These are phyloP conservation scores for Laticauda laticaudata DNA, from an alignment of 2,113 vertebrate genomes.

Conservation along the genomic window DNA sequence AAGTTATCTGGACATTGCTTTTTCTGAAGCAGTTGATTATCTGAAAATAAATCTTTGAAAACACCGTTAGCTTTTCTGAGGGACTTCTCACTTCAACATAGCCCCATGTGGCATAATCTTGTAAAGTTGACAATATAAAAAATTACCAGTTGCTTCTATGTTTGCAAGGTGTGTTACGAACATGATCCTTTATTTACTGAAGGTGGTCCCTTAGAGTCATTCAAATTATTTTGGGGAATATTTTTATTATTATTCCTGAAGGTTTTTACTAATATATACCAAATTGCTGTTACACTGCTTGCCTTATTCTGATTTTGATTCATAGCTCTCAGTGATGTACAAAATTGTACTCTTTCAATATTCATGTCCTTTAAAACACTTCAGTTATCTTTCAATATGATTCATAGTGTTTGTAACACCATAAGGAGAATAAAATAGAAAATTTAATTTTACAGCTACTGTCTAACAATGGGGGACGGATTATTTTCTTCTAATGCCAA, in stretches of 20 bases:
- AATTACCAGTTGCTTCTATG: neutral
- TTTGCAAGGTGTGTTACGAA: neutral
- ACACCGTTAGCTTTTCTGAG: neutral
- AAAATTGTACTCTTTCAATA: neutral
- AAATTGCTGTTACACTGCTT: neutral
- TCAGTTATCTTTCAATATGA: neutral
- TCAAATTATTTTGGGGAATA: neutral
- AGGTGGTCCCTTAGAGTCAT: neutral
- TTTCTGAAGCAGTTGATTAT: neutral
- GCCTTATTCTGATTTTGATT: neutral
- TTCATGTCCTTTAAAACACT: neutral
- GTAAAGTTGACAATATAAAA: neutral
- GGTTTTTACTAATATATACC: neutral
- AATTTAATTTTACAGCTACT: neutral
- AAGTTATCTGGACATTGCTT: neutral
- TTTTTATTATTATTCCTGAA: neutral
- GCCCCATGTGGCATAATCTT: neutral
- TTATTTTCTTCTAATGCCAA: constrained; percentile 37
- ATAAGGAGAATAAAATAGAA: neutral
- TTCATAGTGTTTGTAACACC: neutral
- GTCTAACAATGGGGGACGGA: constrained; percentile 30
- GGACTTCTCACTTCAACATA: neutral
- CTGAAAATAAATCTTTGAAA: neutral
- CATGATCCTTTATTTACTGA: neutral
- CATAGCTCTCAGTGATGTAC: neutral